A percentile compares a stretch with the other conserved stretches of the same genome.
Evolutionary conservation across 2,113 vertebrate genomes (phyloP).

Genomic region (Paralichthys olivaceus): DNA sequence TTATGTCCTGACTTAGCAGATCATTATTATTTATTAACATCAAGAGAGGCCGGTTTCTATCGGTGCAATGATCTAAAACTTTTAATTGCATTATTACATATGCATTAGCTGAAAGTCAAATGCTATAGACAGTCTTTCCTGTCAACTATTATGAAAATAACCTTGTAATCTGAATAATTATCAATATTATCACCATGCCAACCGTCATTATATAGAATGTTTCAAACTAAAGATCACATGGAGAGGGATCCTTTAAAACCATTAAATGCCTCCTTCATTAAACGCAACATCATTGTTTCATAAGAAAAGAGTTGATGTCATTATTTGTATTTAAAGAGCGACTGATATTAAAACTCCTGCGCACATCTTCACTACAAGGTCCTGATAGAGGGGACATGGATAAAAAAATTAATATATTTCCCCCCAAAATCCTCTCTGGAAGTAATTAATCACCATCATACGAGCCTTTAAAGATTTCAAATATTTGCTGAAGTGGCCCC

Average conservation of each 20-base stretch:
- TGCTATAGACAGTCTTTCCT: too few relatives aligned
- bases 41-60: background rate
- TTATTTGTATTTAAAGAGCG: slow-evolving; percentile 66
- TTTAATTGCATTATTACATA: background rate
- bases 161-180: background rate
- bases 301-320: slow-evolving; percentile 30
- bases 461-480: slow-evolving; percentile 89
- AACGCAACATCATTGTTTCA: slow-evolving; percentile 59
- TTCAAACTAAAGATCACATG: slow-evolving; percentile 1
- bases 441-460: slow-evolving; percentile 92
- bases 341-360: slow-evolving; percentile 43
- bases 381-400: background rate
- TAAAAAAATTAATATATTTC: slow-evolving; percentile 56
- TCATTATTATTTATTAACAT: background rate
- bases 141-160: background rate
- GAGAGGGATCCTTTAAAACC: background rate
- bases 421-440: slow-evolving; percentile 79
- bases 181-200: background rate
- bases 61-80: background rate
- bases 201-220: background rate
- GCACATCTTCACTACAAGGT: slow-evolving; percentile 58
- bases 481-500: slow-evolving; percentile 94
- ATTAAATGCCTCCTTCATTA: slow-evolving; percentile 32
- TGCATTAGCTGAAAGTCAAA: background rate
- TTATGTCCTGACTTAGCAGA: background rate